Conservation (phyloP, 2,888 invertebrate genomes). For the Melinaea marsaeus region DNA sequence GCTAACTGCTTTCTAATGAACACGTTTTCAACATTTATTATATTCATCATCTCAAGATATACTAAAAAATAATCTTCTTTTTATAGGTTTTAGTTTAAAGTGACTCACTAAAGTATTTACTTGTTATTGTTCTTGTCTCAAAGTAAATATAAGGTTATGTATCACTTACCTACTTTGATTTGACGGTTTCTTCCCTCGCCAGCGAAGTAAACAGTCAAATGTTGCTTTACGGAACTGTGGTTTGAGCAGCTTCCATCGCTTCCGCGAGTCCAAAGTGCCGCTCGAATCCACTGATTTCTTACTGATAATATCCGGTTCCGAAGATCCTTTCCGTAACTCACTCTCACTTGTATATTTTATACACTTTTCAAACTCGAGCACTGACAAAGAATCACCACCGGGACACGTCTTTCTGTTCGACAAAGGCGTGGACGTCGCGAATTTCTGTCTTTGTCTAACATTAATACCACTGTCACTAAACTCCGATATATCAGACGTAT, state of each 20-base stretch:
- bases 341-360: conserved; percentile 49
- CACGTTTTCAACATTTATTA: too few species aligned
- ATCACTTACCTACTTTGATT: conserved; percentile 59
- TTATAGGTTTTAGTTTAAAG: neutral
- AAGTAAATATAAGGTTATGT: conserved; percentile 15
- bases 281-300: conserved; percentile 46
- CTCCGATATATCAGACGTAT: conserved; percentile 44
- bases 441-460: conserved; percentile 47
- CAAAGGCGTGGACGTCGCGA: conserved; percentile 64
- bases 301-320: conserved; percentile 65
- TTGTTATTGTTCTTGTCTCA: neutral
- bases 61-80: neutral
- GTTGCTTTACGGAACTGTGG: conserved; percentile 63
- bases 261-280: conserved; percentile 58
- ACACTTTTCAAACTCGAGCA: conserved; percentile 62
- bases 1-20: too few species aligned
- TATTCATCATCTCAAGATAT: neutral
- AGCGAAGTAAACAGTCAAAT: conserved; percentile 65
- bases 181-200: conserved; percentile 62
- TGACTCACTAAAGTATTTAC: neutral
- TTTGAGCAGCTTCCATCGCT: conserved; percentile 61
- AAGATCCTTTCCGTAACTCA: conserved; percentile 60
- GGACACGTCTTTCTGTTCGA: conserved; percentile 60
- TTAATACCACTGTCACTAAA: conserved; percentile 60
- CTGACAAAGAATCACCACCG: conserved; percentile 53